phyloP scores from a whole-genome alignment of 2,888 invertebrate genomes.

The Capitulum mitella region DNA sequence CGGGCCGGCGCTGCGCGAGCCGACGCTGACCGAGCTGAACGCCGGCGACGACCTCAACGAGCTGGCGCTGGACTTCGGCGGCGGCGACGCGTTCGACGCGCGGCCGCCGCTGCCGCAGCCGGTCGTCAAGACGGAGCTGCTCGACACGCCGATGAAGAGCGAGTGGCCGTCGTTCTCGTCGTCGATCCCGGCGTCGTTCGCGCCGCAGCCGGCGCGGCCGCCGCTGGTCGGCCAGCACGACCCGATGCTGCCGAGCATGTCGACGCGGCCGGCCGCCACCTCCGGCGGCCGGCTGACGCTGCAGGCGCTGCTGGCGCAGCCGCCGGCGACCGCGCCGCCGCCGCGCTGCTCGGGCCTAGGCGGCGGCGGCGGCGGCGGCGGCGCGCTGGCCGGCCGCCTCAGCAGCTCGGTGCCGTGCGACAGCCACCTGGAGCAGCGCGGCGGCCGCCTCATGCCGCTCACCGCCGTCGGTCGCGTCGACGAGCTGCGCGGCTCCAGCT shows the following conservation, averaged over 20 bases:
- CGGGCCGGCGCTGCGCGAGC: conserved; percentile 3
- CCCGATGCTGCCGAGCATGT: conserved; percentile 16
- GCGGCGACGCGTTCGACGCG: neutral
- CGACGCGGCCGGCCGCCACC: neutral
- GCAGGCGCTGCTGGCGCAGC: conserved; percentile 19
- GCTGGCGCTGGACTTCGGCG: neutral
- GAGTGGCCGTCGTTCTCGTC: neutral
- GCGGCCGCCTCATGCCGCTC: neutral
- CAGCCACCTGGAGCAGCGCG: neutral
- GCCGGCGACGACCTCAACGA: neutral
- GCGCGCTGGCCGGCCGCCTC: neutral
- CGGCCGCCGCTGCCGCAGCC: neutral
- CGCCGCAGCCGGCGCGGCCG: neutral
- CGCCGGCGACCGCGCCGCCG: conserved; percentile 1
- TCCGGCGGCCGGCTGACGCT: conserved; percentile 18
- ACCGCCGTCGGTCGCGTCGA: neutral
- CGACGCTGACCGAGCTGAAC: conserved; percentile 1
- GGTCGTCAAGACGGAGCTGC: neutral
- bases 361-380: neutral
- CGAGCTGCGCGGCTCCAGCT: conserved; percentile 12
- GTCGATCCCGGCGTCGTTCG: conserved; percentile 2
- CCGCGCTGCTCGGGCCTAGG: neutral
- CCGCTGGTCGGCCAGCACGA: conserved; percentile 22
- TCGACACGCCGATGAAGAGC: neutral
- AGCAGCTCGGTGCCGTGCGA: conserved; percentile 23